These are phyloP conservation scores for Archaeoteleia sp. DNA, from an alignment of 2,888 invertebrate species.

Conservation along the genomic window DNA sequence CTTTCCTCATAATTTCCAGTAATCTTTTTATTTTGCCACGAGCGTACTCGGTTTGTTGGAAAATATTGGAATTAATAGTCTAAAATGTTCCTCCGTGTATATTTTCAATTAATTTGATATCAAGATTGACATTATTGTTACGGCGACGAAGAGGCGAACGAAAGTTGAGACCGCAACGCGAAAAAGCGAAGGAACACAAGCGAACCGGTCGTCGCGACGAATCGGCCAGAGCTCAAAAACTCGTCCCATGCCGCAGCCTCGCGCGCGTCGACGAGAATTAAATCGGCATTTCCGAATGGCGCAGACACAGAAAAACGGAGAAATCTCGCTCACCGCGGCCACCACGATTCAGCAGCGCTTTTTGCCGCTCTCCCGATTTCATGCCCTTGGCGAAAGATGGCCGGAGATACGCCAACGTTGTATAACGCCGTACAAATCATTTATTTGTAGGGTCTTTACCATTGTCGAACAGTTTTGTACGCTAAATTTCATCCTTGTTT, in stretches of 20 bases:
- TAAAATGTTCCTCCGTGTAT: too few species aligned
- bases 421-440: too few species aligned
- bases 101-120: slow-evolving; percentile 4
- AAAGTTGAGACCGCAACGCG: not conserved
- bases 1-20: too few species aligned
- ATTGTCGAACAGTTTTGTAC: too few species aligned
- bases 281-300: slow-evolving; percentile 34
- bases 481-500: too few species aligned
- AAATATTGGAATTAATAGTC: too few species aligned
- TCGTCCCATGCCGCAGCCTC: slow-evolving; percentile 26
- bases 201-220: slow-evolving; percentile 16
- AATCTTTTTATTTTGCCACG: too few species aligned
- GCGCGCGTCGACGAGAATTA: slow-evolving; percentile 33
- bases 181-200: slow-evolving; percentile 2
- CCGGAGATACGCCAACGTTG: too few species aligned
- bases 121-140: slow-evolving; percentile 9
- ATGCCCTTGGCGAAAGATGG: slow-evolving; percentile 14
- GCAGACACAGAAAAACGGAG: slow-evolving; percentile 36
- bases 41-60: too few species aligned
- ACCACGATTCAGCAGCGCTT: slow-evolving; percentile 24
- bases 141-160: not conserved
- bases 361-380: slow-evolving; percentile 19
- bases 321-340: slow-evolving; percentile 27
- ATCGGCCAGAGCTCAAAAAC: slow-evolving; percentile 27
- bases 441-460: too few species aligned